phyloP scores from a whole-genome alignment of 2,113 vertebrate species.

The Lota lota region DNA sequence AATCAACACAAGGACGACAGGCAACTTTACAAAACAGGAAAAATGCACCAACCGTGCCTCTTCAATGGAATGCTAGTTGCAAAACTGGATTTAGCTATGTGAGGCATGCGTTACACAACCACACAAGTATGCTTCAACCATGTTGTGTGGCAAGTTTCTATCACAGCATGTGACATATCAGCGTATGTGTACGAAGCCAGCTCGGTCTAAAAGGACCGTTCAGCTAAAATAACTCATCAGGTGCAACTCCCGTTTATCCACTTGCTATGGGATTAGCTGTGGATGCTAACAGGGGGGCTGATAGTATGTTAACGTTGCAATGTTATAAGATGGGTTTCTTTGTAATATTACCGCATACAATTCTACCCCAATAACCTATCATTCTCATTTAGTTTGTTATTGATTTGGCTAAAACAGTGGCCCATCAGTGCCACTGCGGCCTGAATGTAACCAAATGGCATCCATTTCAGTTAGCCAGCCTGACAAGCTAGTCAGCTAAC shows the following conservation, averaged over 20 bases:
- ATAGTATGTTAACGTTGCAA: background rate
- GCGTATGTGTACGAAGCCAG: background rate
- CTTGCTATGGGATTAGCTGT: conserved; percentile 31
- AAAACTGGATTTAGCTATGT: background rate
- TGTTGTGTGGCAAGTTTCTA: background rate
- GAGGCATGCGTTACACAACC: background rate
- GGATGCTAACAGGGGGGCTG: conserved; percentile 26
- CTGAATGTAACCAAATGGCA: conserved; percentile 30
- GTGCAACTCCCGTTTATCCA: background rate
- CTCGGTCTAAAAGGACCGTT: background rate
- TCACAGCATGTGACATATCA: too few species aligned
- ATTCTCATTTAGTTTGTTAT: too few species aligned
- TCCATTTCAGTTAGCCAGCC: conserved; percentile 47
- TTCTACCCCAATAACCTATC: too few species aligned
- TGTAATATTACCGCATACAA: too few species aligned
- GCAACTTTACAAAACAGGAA: conserved; percentile 5
- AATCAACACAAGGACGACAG: conserved; percentile 35
- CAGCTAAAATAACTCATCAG: background rate
- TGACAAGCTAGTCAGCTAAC: background rate
- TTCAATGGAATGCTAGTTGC: background rate
- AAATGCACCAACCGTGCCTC: background rate
- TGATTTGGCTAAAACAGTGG: too few species aligned
- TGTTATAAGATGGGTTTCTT: too few species aligned
- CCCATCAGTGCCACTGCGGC: conserved; percentile 29
- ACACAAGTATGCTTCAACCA: background rate